Evolutionary conservation across 2,888 invertebrate species (phyloP), one percentile per base, ranked within the genome.

Genomic region (Marronus borbonicus): DNA sequence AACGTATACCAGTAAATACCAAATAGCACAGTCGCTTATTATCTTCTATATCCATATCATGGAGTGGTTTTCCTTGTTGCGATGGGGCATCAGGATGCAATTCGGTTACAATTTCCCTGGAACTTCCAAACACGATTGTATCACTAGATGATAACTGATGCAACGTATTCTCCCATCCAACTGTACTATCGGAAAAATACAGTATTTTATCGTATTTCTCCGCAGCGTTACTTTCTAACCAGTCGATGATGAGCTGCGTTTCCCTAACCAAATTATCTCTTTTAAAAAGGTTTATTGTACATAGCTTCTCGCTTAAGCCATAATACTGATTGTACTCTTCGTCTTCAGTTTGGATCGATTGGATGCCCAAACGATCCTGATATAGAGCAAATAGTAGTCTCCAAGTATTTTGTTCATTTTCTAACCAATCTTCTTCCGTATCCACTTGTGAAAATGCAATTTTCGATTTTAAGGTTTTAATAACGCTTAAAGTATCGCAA

Each of bases 141-240:
- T 89, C 88, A n/a, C 88, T 87, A 52, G 89, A 89, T 82, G 90
- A 89, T 79, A 94, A 89, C 84, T 95, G 93, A 88, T 96, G 95
- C 24, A 97, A 89, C 1, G 97, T 97, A 86, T 98, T 97, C 87
- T 97, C 96, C 97, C 97, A 97, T 44, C 95, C 95, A 65, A 96
- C 92, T 75, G 95, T 94, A 83, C 91, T 91, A 87, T 97, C 97
- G 44, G 95, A 94, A 86, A 95, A 96, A 85, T 95, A 93, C 77
- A 94, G 91, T 12, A 93, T 90, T 78, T 92, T 86, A 72, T 86
- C 85, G 76, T 87, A 86, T 77, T 83, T 83, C 76, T 93, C 93
- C 7, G 91, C 88, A 20, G 96, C 94, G 86, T 94, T 95, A 55
- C 93, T 92, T 88, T 98, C 98, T 75, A 98, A 87, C 98, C 98